Conservation (phyloP, 2,113 vertebrate genomes). For the Acinonyx jubatus region DNA sequence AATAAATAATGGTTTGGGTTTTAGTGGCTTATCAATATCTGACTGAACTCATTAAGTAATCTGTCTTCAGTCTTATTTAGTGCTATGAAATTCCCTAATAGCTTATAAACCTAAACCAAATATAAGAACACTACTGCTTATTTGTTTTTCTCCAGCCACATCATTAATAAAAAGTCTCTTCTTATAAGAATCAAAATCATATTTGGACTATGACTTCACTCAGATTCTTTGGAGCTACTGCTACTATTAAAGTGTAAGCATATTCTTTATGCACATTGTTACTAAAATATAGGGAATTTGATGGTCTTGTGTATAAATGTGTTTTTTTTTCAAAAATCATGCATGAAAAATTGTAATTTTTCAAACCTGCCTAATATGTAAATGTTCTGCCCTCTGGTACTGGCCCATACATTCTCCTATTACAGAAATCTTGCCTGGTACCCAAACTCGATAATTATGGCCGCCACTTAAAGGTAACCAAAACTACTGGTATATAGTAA, state of each 20-base stretch:
- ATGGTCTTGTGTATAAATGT: background rate
- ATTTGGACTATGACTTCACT: background rate
- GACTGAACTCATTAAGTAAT: slow-evolving; percentile 36
- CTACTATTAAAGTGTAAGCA: background rate
- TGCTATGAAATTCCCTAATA: background rate
- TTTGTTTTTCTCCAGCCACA: background rate
- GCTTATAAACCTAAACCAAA: background rate
- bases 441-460: background rate
- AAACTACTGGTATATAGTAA: background rate
- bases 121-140: background rate
- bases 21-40: slow-evolving; percentile 18
- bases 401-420: background rate
- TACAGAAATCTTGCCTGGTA: background rate
- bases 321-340: background rate
- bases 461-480: background rate
- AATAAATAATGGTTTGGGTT: slow-evolving; percentile 16
- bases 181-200: background rate
- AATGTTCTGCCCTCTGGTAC: background rate
- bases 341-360: background rate
- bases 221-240: background rate
- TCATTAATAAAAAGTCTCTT: slow-evolving; percentile 20
- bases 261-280: background rate
- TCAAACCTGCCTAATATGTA: background rate
- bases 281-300: background rate
- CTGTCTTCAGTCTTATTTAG: slow-evolving; percentile 30